Conservation (phyloP, 1,140 invertebrate genomes). For the Listronotus oregonensis region DNA sequence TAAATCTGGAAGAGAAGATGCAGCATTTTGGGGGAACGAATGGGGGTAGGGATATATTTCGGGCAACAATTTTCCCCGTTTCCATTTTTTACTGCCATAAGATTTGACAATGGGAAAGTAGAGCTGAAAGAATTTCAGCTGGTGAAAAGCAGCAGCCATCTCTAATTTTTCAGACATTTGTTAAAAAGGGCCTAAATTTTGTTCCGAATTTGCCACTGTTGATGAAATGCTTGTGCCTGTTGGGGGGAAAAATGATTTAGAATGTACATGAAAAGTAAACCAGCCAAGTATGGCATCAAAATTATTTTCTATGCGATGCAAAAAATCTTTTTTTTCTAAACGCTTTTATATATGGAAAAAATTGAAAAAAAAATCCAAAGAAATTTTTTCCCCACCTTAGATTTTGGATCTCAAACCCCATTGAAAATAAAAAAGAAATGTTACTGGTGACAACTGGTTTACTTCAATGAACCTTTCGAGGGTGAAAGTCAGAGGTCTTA, state of each 20-base stretch:
- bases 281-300: slow-evolving; percentile 22
- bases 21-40: slow-evolving; percentile 12
- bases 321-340: slow-evolving; percentile 18
- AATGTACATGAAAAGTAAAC: slow-evolving; percentile 30
- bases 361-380: slow-evolving; percentile 1
- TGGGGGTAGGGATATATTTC: slow-evolving; percentile 29
- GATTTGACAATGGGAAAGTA: slow-evolving; percentile 28
- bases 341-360: slow-evolving; percentile 18
- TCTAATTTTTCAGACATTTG: slow-evolving; percentile 29
- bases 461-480: slow-evolving; percentile 8
- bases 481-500: slow-evolving; percentile 4
- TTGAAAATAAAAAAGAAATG: slow-evolving; percentile 22
- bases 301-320: slow-evolving; percentile 15
- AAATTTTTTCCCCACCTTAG: slow-evolving; percentile 25
- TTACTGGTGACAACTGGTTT: slow-evolving; percentile 24
- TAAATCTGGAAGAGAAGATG: slow-evolving; percentile 21
- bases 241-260: slow-evolving; percentile 14
- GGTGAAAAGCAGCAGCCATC: slow-evolving; percentile 21
- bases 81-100: slow-evolving; percentile 18
- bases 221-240: slow-evolving; percentile 25
- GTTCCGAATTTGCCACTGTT: slow-evolving; percentile 12
- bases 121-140: slow-evolving; percentile 17
- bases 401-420: slow-evolving; percentile 4
- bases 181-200: slow-evolving; percentile 26
- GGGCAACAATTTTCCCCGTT: slow-evolving; percentile 27